These are phyloP conservation scores for Hydropsyche betteni DNA, from an alignment of 2,888 invertebrate species.

Conservation along the genomic window DNA sequence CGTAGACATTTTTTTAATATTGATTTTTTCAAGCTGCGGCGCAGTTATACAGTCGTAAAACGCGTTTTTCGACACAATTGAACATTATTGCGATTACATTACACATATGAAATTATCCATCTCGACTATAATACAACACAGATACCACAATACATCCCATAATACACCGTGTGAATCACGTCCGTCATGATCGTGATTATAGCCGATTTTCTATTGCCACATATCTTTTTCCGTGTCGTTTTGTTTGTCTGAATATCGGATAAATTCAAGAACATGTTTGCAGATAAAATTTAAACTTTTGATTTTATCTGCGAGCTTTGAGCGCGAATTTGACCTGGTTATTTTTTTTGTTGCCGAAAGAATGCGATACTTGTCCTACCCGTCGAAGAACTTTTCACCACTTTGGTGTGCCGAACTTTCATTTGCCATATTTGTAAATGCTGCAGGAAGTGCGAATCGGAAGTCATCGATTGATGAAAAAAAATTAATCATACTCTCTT, in stretches of 20 bases:
- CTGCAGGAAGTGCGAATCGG: not conserved
- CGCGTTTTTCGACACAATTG: slow-evolving; percentile 19
- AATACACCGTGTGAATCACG: slow-evolving; percentile 25
- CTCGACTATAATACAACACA: slow-evolving; percentile 9
- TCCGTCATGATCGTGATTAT: slow-evolving; percentile 21
- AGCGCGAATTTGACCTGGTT: slow-evolving; percentile 20
- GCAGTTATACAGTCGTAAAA: slow-evolving; percentile 14
- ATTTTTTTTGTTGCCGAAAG: slow-evolving; percentile 3
- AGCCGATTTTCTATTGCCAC: slow-evolving; percentile 23
- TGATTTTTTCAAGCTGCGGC: not conserved
- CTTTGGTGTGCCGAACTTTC: slow-evolving; percentile 12
- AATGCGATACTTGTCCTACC: slow-evolving; percentile 10
- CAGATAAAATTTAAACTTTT: too few relatives aligned
- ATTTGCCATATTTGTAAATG: slow-evolving; percentile 10
- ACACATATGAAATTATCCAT: slow-evolving; percentile 12
- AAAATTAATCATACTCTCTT: not conserved
- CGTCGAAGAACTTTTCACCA: slow-evolving; percentile 10
- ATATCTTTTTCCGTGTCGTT: slow-evolving; percentile 8
- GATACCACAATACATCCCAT: not conserved
- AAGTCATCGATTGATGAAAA: too few relatives aligned
- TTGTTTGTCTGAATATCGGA: not conserved
- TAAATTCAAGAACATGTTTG: not conserved
- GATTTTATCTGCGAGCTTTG: slow-evolving; percentile 5
- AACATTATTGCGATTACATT: slow-evolving; percentile 32
- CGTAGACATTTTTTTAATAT: too few relatives aligned